These are phyloP conservation scores for Sisor rabdophorus DNA, from an alignment of 2,113 vertebrate species.

Conservation along the genomic window DNA sequence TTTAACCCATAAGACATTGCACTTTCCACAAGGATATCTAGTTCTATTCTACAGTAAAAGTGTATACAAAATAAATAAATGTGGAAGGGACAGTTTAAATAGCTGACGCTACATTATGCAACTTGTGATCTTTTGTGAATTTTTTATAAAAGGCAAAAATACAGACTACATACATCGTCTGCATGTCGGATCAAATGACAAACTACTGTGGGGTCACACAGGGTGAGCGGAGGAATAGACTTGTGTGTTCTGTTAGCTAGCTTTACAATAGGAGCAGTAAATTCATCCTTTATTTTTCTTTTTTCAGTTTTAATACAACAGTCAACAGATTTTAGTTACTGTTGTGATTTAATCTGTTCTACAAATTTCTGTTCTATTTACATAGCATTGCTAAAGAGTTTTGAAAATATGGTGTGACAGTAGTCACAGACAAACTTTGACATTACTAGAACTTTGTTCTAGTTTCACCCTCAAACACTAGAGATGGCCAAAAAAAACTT, in stretches of 20 bases:
- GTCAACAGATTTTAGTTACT: too few species aligned
- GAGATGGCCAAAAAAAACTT: not conserved
- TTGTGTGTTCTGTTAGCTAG: too few species aligned
- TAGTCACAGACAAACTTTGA: not conserved
- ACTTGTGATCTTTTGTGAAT: not conserved
- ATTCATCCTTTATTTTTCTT: too few species aligned
- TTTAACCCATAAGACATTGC: conserved; percentile 11
- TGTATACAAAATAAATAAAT: not conserved
- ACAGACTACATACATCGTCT: not conserved
- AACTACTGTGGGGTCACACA: not conserved
- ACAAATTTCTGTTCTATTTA: too few species aligned
- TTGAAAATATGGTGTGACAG: not conserved
- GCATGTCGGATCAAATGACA: not conserved
- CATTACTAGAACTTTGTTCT: not conserved
- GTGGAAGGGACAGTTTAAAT: not conserved
- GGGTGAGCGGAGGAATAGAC: not conserved
- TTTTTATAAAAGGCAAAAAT: not conserved
- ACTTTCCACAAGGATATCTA: conserved; percentile 7
- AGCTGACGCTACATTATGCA: not conserved
- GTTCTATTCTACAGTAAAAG: not conserved
- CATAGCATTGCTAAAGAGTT: too few species aligned
- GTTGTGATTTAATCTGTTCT: too few species aligned
- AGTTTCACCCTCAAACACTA: not conserved
- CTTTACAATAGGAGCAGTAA: too few species aligned
- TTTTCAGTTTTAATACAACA: too few species aligned